A percentile compares a stretch with the other conserved stretches of the same genome.
Evolutionary conservation across 2,113 vertebrate genomes (phyloP).

Genomic region (Casuarius casuarius): DNA sequence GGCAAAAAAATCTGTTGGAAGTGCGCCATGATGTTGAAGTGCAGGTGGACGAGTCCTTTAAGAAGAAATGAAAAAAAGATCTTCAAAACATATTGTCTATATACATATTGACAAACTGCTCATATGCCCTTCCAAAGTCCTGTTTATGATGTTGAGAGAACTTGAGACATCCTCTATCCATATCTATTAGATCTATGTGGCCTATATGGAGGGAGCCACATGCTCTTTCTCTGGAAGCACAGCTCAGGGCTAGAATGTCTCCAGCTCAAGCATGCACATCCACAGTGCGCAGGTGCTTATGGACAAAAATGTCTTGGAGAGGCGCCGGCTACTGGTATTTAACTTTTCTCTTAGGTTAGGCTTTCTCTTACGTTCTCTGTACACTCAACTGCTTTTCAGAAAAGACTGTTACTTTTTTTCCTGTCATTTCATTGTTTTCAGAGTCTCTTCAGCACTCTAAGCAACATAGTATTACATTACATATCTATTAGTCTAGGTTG

Average conservation of each 20-base stretch:
- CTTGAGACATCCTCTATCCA: background rate
- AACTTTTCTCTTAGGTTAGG: background rate
- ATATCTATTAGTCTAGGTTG: background rate
- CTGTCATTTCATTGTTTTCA: background rate
- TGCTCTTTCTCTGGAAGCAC: background rate
- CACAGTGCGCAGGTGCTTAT: background rate
- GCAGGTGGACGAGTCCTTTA: background rate
- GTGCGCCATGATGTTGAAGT: background rate
- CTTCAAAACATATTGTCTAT: background rate
- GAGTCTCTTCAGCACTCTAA: background rate
- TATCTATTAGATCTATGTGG: background rate
- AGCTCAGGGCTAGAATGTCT: background rate
- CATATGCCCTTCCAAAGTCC: background rate
- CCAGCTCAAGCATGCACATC: background rate
- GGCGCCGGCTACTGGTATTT: background rate
- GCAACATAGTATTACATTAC: background rate
- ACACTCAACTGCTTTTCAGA: background rate
- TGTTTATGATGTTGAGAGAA: background rate
- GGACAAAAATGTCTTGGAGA: background rate
- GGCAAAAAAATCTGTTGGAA: background rate
- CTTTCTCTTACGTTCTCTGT: background rate
- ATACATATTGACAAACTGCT: background rate
- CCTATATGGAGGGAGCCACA: background rate
- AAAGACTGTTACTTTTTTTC: fast-evolving
- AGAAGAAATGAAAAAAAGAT: background rate